phyloP scores from a whole-genome alignment of 2,797 vertebrate genomes.

The Hybognathus amarus region DNA sequence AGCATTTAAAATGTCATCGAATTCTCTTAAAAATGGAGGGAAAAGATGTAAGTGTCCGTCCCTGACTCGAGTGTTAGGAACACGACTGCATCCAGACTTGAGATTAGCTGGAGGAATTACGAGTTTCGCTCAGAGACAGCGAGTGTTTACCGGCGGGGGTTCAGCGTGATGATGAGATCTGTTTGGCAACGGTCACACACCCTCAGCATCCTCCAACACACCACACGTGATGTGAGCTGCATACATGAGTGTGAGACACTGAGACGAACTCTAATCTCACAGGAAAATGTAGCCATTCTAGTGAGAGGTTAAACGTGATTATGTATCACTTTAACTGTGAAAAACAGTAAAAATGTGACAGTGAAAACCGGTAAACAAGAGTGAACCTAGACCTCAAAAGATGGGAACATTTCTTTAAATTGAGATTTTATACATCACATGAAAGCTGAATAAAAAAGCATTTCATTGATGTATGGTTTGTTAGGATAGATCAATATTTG shows the following conservation, averaged over 20 bases:
- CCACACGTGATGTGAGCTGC: background rate
- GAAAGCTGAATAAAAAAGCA: no score
- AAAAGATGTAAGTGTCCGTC: background rate
- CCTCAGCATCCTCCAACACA: background rate
- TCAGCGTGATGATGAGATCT: slow-evolving; percentile 3
- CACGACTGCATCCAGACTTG: slow-evolving; percentile 1
- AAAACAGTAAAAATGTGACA: no score
- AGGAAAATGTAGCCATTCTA: background rate
- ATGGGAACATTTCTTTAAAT: no score
- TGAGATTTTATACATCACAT: no score
- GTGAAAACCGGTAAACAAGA: no score
- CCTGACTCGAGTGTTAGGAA: background rate
- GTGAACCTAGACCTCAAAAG: no score
- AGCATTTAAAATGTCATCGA: background rate
- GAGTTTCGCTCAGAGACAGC: background rate
- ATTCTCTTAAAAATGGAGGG: background rate
- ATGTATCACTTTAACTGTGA: background rate
- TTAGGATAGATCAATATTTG: no score
- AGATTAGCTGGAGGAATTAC: slow-evolving; percentile 16
- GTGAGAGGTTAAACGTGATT: background rate
- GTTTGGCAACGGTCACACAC: background rate
- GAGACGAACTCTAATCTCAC: background rate
- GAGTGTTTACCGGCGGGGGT: background rate
- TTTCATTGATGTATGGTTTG: no score
- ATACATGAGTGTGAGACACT: background rate